Evolutionary conservation across 2,888 invertebrate genomes (phyloP).

Genomic region (Andricus quercusramuli): DNA sequence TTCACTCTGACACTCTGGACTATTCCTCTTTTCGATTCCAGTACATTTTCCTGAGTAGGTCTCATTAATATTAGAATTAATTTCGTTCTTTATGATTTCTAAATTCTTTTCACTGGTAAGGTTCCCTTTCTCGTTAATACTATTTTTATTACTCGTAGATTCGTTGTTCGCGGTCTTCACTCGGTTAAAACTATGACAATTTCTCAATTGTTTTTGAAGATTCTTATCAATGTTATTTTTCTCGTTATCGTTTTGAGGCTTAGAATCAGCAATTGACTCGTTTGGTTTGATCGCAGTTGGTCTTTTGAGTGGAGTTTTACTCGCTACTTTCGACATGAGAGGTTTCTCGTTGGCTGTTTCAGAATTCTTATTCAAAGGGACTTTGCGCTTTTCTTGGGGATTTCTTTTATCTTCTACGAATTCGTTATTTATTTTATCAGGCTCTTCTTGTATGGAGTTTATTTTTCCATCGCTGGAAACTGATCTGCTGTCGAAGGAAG

Average conservation of each 20-base stretch:
- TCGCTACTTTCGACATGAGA: constrained; percentile 57
- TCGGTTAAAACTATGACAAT: constrained; percentile 46
- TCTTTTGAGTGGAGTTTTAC: constrained; percentile 64
- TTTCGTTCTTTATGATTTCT: constrained; percentile 66
- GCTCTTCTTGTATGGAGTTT: constrained; percentile 61
- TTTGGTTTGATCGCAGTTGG: constrained; percentile 55
- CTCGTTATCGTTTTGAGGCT: constrained; percentile 56
- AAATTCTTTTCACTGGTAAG: constrained; percentile 59
- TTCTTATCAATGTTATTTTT: constrained; percentile 58
- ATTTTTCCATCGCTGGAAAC: constrained; percentile 48
- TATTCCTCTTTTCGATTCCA: constrained; percentile 41
- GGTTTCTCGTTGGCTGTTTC: constrained; percentile 66
- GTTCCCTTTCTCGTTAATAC: constrained; percentile 49
- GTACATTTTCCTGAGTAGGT: not conserved
- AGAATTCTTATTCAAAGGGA: constrained; percentile 56
- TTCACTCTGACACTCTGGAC: constrained; percentile 17
- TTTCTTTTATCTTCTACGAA: constrained; percentile 61
- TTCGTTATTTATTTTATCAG: constrained; percentile 66
- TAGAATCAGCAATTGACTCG: constrained; percentile 56
- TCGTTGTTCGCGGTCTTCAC: constrained; percentile 42
- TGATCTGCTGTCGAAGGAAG: constrained; percentile 50
- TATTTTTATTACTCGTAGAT: constrained; percentile 43
- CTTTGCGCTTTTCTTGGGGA: constrained; percentile 64
- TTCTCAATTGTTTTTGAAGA: constrained; percentile 55
- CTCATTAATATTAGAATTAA: constrained; percentile 64